Conservation (phyloP, 2,888 invertebrate species). For the Thymelicus lineola region DNA sequence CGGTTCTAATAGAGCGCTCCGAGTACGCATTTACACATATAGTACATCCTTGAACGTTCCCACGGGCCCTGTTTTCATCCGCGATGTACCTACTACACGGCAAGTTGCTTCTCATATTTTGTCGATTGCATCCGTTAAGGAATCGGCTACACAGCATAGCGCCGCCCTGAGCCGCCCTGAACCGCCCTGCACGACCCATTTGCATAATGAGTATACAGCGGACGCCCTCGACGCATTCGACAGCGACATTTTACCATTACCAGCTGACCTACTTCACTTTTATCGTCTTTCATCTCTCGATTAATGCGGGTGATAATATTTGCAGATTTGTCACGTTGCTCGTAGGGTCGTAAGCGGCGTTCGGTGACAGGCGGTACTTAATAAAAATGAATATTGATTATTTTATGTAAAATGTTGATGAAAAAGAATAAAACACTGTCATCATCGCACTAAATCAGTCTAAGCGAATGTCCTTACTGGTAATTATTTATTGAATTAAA, state of each 20-base stretch:
- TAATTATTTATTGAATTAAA: too few species aligned
- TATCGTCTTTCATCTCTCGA: conserved; percentile 51
- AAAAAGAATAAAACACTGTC: too few species aligned
- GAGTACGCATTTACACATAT: conserved; percentile 17
- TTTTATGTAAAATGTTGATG: too few species aligned
- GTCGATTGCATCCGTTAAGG: background rate
- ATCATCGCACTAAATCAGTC: too few species aligned
- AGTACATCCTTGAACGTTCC: conserved; percentile 29
- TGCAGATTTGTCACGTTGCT: conserved; percentile 19
- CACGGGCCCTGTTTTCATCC: conserved; percentile 18
- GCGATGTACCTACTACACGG: background rate
- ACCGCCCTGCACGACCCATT: conserved; percentile 59
- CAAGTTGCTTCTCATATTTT: background rate
- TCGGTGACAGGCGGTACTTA: conserved; percentile 3
- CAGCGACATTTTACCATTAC: conserved; percentile 45
- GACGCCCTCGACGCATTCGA: conserved; percentile 48
- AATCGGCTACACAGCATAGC: conserved; percentile 23
- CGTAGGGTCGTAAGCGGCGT: background rate
- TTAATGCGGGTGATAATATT: conserved; percentile 45
- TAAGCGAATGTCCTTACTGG: too few species aligned
- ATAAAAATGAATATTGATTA: too few species aligned
- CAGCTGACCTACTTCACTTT: conserved; percentile 64
- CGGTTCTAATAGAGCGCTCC: conserved; percentile 17
- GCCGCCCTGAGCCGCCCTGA: conserved; percentile 42
- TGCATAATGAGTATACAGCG: conserved; percentile 69